Evolutionary conservation across 2,888 invertebrate genomes (phyloP).

Genomic region (Meiosimyza decipiens): DNA sequence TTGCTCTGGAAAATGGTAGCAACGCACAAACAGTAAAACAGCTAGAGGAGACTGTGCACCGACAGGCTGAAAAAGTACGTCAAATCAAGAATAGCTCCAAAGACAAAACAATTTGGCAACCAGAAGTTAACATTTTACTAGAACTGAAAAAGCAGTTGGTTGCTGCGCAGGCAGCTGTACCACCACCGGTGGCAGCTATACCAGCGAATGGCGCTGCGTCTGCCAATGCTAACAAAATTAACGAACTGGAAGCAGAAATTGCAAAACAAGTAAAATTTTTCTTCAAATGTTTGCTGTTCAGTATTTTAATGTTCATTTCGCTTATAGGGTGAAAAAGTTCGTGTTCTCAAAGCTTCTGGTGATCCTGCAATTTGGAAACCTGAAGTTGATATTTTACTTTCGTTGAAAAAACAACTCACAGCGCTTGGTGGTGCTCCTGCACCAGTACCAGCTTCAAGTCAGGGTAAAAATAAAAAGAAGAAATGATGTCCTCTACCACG

Average conservation of each 20-base stretch:
- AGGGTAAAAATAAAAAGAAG: constrained; percentile 62
- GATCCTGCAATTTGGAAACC: constrained; percentile 82
- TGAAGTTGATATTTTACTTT: constrained; percentile 78
- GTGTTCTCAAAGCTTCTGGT: constrained; percentile 79
- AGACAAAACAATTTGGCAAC: constrained; percentile 81
- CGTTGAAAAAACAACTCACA: constrained; percentile 77
- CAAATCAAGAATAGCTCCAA: constrained; percentile 80
- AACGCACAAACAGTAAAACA: constrained; percentile 44
- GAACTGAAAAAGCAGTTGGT: constrained; percentile 77
- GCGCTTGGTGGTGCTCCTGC: constrained; percentile 53
- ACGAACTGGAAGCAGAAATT: constrained; percentile 71
- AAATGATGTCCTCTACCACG: constrained; percentile 51
- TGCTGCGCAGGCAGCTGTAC: constrained; percentile 51
- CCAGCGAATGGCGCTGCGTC: not conserved
- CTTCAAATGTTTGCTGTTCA: constrained; percentile 33
- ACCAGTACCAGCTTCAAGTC: constrained; percentile 46
- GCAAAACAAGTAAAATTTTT: constrained; percentile 68
- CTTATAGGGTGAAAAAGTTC: constrained; percentile 74
- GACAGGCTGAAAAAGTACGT: constrained; percentile 80
- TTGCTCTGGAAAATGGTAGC: constrained; percentile 38
- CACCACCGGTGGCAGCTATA: constrained; percentile 24
- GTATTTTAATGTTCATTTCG: constrained; percentile 62
- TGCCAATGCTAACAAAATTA: constrained; percentile 55
- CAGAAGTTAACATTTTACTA: constrained; percentile 79
- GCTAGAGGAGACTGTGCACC: constrained; percentile 69